phyloP scores from a whole-genome alignment of 2,113 vertebrate genomes.

The Hypocryptadius cinnamomeus region DNA sequence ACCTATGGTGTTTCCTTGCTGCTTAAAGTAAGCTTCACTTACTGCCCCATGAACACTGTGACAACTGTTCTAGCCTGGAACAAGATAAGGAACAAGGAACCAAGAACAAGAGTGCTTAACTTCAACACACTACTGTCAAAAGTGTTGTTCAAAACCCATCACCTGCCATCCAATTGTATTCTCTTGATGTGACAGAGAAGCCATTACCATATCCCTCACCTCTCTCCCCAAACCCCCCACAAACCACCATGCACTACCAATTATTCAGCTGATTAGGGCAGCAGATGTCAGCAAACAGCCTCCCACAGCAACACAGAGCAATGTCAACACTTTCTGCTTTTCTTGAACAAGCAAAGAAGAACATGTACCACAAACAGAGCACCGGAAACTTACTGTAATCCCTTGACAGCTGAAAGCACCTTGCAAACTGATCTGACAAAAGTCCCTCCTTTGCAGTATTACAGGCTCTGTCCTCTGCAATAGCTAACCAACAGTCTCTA shows the following conservation, averaged over 20 bases:
- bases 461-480: background rate
- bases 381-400: background rate
- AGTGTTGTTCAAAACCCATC: background rate
- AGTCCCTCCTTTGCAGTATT: background rate
- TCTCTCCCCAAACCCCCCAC: background rate
- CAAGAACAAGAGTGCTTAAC: background rate
- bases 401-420: slow-evolving; percentile 4
- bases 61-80: background rate
- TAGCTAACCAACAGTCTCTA: background rate
- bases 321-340: background rate
- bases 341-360: background rate
- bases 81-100: background rate
- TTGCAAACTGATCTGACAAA: slow-evolving; percentile 14
- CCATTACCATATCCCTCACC: background rate
- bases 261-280: background rate
- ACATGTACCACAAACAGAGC: background rate
- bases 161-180: background rate
- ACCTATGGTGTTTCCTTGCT: background rate
- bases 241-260: background rate
- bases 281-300: background rate
- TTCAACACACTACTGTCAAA: background rate
- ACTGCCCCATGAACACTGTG: background rate
- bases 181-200: background rate
- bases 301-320: background rate
- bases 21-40: background rate